Conservation (phyloP, 2,888 invertebrate genomes). For the Isotomurus palustris region DNA sequence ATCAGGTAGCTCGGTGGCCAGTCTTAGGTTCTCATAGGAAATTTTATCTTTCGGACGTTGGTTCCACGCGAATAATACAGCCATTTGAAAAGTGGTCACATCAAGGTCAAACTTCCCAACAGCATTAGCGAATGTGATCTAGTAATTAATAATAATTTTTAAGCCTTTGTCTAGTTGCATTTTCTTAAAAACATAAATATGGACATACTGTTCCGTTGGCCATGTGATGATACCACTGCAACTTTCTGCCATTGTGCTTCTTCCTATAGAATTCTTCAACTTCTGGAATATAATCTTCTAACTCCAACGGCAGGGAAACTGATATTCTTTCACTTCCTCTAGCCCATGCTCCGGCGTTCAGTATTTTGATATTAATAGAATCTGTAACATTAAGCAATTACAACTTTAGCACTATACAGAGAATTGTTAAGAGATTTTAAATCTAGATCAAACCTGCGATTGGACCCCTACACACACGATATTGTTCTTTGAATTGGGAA, state of each 20-base stretch:
- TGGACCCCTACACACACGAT: constrained; percentile 65
- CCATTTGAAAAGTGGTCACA: constrained; percentile 99
- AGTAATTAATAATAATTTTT: constrained; percentile 24
- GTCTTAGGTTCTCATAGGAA: constrained; percentile 90
- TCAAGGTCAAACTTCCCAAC: constrained; percentile 94
- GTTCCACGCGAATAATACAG: constrained; percentile 98
- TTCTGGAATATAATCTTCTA: constrained; percentile 98
- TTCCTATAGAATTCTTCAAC: constrained; percentile 97
- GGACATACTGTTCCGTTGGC: constrained; percentile 82
- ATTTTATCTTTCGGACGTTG: constrained; percentile 87
- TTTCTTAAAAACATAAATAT: neutral
- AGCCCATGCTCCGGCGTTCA: constrained; percentile 98
- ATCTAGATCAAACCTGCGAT: constrained; percentile 52
- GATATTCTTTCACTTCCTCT: constrained; percentile 89
- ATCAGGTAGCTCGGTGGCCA: constrained; percentile 74
- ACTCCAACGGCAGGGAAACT: constrained; percentile 91
- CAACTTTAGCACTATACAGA: neutral
- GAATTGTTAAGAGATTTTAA: neutral
- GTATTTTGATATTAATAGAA: constrained; percentile 95
- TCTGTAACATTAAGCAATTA: constrained; percentile 64
- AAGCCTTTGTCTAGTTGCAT: neutral
- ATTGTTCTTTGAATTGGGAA: constrained; percentile 74
- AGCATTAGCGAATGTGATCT: constrained; percentile 88
- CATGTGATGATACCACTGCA: constrained; percentile 99
- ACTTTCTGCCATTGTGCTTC: constrained; percentile 93